A percentile compares a stretch with the other conserved stretches of the same genome.
phyloP scores from a whole-genome alignment of 2,113 vertebrate species.

The Microcebus jonahi region DNA sequence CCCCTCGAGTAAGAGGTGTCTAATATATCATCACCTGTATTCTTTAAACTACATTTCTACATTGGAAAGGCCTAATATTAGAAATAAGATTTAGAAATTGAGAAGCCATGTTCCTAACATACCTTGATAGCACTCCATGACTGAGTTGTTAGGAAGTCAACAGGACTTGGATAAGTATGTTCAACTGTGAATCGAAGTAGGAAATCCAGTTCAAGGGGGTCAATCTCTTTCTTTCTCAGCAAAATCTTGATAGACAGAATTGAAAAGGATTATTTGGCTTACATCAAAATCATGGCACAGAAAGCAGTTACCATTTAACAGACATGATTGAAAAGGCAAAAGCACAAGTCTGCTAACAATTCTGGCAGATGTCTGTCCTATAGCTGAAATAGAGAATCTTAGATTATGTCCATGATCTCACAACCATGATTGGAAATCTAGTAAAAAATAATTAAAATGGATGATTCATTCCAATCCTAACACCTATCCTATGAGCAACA shows the following conservation, averaged over 20 bases:
- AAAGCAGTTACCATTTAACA: not conserved
- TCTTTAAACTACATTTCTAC: not conserved
- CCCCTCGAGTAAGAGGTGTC: not conserved
- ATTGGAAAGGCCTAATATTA: not conserved
- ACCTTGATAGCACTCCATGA: constrained; percentile 91
- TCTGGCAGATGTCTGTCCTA: not conserved
- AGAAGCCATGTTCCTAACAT: constrained; percentile 59
- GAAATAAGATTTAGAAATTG: constrained; percentile 53
- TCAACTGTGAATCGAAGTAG: constrained; percentile 88
- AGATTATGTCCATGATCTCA: not conserved
- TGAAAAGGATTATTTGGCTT: constrained; percentile 62
- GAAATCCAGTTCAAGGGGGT: constrained; percentile 89
- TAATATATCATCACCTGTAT: not conserved
- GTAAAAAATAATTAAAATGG: not conserved
- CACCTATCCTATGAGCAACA: not conserved
- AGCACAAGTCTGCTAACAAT: not conserved
- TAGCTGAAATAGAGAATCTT: not conserved
- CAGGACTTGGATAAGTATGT: constrained; percentile 83
- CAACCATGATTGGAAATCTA: not conserved
- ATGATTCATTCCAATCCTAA: not conserved
- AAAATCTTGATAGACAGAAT: constrained; percentile 86
- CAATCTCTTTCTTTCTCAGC: constrained; percentile 85
- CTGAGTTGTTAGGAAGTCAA: constrained; percentile 88
- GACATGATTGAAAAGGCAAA: not conserved
- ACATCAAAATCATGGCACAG: not conserved